phyloP scores from a whole-genome alignment of 2,888 invertebrate species.

The Ecdyonurus torrentis region DNA sequence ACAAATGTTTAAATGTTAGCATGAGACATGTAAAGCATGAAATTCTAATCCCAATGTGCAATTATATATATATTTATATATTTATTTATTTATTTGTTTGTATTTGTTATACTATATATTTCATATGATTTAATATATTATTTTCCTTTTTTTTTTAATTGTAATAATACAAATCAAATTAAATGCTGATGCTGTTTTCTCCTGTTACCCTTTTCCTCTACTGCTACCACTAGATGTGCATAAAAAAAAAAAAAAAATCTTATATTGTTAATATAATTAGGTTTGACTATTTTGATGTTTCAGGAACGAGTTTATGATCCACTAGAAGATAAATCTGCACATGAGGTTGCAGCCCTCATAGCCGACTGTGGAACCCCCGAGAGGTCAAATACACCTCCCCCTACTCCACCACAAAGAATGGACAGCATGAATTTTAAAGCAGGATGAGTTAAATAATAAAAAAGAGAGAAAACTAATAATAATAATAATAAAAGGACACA shows the following conservation, averaged over 20 bases:
- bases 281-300: conserved; percentile 8
- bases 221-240: background rate
- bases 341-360: conserved; percentile 48
- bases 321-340: conserved; percentile 32
- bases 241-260: too few species aligned
- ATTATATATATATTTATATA: too few species aligned
- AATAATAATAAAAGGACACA: too few species aligned
- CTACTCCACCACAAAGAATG: conserved; percentile 38
- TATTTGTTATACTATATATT: too few species aligned
- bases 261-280: too few species aligned
- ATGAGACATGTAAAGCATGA: too few species aligned
- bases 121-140: too few species aligned
- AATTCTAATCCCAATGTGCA: too few species aligned
- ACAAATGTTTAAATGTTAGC: too few species aligned
- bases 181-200: background rate
- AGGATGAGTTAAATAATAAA: conserved; percentile 12
- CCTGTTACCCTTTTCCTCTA: background rate
- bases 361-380: conserved; percentile 40
- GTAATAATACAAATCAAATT: background rate
- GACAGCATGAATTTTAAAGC: conserved; percentile 29
- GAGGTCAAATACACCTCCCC: conserved; percentile 32
- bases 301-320: conserved; percentile 41
- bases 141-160: too few species aligned
- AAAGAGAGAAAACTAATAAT: background rate
- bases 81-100: too few species aligned